These are phyloP conservation scores for Neogale vison DNA, from an alignment of 2,113 vertebrate genomes.

Conservation along the genomic window DNA sequence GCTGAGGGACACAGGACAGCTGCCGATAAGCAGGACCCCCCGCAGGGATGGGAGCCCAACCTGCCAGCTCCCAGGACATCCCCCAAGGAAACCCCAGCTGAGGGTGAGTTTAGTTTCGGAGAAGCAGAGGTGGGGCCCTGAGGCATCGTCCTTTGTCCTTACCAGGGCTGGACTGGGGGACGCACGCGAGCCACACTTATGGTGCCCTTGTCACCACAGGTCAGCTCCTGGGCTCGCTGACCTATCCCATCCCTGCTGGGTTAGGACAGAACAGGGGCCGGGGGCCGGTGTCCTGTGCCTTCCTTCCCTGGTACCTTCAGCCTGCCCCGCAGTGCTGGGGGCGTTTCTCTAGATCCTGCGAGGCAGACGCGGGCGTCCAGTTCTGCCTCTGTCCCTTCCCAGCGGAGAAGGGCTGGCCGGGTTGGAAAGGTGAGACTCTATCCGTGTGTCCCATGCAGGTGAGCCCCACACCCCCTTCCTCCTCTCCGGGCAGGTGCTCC, in stretches of 20 bases:
- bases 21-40: fast-evolving
- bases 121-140: not conserved
- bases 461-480: not conserved
- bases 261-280: not conserved
- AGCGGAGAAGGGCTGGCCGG: not conserved
- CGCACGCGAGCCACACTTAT: fast-evolving
- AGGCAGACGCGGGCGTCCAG: fast-evolving
- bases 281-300: fast-evolving
- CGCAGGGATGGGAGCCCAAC: fast-evolving
- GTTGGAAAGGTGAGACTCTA: fast-evolving
- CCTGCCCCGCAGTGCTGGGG: not conserved
- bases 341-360: fast-evolving
- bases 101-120: not conserved
- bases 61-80: not conserved
- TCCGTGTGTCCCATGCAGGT: fast-evolving
- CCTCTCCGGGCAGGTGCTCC: fast-evolving
- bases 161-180: no score
- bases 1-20: not conserved
- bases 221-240: not conserved
- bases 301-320: fast-evolving
- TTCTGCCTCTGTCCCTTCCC: not conserved
- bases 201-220: fast-evolving
- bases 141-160: not conserved
- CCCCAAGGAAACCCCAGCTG: not conserved
- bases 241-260: not conserved